Evolutionary conservation across 2,888 invertebrate genomes (phyloP).

Genomic region (Hypena proboscidalis): DNA sequence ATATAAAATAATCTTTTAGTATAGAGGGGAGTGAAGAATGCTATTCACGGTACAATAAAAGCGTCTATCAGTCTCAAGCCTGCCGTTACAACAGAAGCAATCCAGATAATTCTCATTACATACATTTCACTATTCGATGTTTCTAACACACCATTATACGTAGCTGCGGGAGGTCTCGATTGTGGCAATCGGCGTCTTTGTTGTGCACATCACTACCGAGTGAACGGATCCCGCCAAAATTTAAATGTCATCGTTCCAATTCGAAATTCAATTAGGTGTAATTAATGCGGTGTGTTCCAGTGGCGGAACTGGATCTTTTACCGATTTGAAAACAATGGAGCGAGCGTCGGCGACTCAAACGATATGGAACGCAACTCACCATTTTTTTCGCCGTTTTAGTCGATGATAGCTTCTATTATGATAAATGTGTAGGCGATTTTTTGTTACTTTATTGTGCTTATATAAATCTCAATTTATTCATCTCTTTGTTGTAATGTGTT

Average conservation of each 20-base stretch:
- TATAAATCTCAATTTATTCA: slow-evolving; percentile 38
- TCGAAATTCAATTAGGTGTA: slow-evolving; percentile 88
- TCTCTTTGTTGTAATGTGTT: slow-evolving; percentile 29
- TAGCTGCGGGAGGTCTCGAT: slow-evolving; percentile 77
- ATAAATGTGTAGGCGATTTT: slow-evolving; percentile 45
- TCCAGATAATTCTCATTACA: slow-evolving; percentile 84
- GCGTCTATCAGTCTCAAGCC: slow-evolving; percentile 68
- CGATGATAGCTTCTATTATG: slow-evolving; percentile 55
- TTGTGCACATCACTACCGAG: slow-evolving; percentile 80
- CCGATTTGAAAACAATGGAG: slow-evolving; percentile 78
- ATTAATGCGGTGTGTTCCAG: slow-evolving; percentile 83
- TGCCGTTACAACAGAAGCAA: slow-evolving; percentile 81
- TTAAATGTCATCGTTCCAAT: slow-evolving; percentile 88
- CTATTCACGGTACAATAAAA: slow-evolving; percentile 76
- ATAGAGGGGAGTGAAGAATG: slow-evolving; percentile 75
- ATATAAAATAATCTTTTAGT: slow-evolving; percentile 76
- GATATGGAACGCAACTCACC: slow-evolving; percentile 69
- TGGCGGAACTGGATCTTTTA: slow-evolving; percentile 76
- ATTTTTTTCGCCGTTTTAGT: slow-evolving; percentile 52
- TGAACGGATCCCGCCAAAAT: slow-evolving; percentile 80
- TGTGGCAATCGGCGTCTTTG: slow-evolving; percentile 75
- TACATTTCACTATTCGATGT: slow-evolving; percentile 80
- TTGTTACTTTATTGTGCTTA: slow-evolving; percentile 33
- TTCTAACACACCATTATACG: slow-evolving; percentile 77
- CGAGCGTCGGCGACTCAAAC: slow-evolving; percentile 66